phyloP scores from a whole-genome alignment of 2,888 invertebrate genomes.

The Drosophila quinaria region DNA sequence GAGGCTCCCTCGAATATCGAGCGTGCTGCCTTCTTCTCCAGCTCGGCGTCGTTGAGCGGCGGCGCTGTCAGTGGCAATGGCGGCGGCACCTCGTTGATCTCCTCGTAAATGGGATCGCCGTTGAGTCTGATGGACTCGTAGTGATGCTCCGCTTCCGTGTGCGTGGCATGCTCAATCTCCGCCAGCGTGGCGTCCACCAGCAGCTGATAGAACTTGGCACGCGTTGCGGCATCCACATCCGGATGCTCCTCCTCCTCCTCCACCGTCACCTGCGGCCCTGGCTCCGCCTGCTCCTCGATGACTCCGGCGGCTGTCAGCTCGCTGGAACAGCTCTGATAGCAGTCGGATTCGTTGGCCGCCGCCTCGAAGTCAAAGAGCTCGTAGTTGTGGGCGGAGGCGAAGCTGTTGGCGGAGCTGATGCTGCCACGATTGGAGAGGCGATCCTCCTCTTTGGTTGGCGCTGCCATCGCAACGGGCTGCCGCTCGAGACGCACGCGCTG shows the following conservation, averaged over 20 bases:
- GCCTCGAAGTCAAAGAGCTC: constrained; percentile 90
- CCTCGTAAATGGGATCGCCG: constrained; percentile 92
- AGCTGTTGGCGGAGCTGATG: constrained; percentile 87
- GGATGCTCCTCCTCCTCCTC: constrained; percentile 68
- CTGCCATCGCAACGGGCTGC: constrained; percentile 38
- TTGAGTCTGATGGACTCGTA: constrained; percentile 89
- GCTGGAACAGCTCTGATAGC: constrained; percentile 90
- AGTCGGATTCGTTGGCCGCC: constrained; percentile 88
- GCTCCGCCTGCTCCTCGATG: constrained; percentile 86
- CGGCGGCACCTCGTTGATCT: constrained; percentile 91
- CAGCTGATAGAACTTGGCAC: constrained; percentile 91
- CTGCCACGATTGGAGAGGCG: constrained; percentile 87
- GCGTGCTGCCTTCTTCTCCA: constrained; percentile 89
- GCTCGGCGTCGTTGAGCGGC: constrained; percentile 90
- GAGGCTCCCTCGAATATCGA: constrained; percentile 93
- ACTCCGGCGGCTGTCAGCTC: constrained; percentile 88
- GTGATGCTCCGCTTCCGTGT: constrained; percentile 88
- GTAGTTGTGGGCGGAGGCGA: constrained; percentile 90
- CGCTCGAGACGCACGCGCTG: constrained; percentile 85
- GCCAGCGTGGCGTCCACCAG: constrained; percentile 90
- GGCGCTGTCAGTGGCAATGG: constrained; percentile 93
- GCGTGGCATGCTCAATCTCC: constrained; percentile 89
- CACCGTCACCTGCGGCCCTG: constrained; percentile 82
- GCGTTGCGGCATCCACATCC: constrained; percentile 88
- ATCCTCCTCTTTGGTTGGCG: constrained; percentile 85